Conservation (phyloP, 2,888 invertebrate genomes). For the Disparrhopalites patrizii region DNA sequence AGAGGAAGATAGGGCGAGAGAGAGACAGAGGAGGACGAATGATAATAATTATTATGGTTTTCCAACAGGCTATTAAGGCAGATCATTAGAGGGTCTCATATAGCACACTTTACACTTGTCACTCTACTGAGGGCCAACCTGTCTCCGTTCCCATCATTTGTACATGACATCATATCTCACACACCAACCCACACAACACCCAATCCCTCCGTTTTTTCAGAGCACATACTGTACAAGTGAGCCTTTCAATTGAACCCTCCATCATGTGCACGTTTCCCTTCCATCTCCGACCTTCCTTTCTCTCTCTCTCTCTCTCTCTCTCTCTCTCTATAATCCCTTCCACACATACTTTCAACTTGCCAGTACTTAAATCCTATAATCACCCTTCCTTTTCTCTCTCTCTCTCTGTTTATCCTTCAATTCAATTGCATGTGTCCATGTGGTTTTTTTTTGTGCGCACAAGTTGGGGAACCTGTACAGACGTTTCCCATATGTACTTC, state of each 20-base stretch:
- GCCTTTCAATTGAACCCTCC: too few species aligned
- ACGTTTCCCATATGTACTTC: too few species aligned
- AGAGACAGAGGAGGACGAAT: slow-evolving; percentile 7
- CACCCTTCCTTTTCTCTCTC: slow-evolving; percentile 2
- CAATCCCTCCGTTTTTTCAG: too few species aligned
- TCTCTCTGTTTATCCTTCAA: slow-evolving; percentile 6
- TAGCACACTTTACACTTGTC: slow-evolving; percentile 35
- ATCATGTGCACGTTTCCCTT: not conserved
- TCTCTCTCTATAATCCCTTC: not conserved
- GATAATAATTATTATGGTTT: slow-evolving; percentile 36
- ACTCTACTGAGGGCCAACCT: slow-evolving; percentile 26
- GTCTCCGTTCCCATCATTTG: slow-evolving; percentile 38
- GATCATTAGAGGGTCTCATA: slow-evolving; percentile 34
- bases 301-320: not conserved
- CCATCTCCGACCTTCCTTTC: not conserved
- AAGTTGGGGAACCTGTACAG: too few species aligned
- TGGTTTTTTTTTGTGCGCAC: too few species aligned
- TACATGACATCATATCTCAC: slow-evolving; percentile 35
- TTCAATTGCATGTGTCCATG: slow-evolving; percentile 2
- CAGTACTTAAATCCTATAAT: slow-evolving; percentile 7
- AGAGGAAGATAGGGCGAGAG: not conserved
- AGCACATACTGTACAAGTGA: too few species aligned
- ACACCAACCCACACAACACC: too few species aligned
- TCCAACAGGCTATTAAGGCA: slow-evolving; percentile 30
- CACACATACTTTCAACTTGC: not conserved